A percentile compares a stretch with the other conserved stretches of the same genome.
phyloP scores from a whole-genome alignment of 2,888 invertebrate species.

The Celastrina argiolus region DNA sequence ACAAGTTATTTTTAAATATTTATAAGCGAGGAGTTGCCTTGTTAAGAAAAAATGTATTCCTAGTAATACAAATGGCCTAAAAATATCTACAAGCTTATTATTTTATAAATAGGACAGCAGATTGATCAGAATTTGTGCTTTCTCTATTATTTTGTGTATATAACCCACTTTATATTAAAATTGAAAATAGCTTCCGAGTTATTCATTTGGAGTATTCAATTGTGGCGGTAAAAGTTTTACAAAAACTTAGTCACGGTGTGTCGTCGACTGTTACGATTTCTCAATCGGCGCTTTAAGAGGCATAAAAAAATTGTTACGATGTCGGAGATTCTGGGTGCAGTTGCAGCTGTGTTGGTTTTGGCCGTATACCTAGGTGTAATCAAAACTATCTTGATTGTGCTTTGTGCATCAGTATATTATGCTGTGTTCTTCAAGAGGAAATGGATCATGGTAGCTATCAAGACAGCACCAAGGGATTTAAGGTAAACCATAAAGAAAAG shows the following conservation, averaged over 20 bases:
- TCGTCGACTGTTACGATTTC: conserved; percentile 31
- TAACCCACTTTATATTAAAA: not conserved
- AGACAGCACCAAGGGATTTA: conserved; percentile 85
- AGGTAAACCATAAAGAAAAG: conserved; percentile 68
- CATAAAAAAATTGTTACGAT: conserved; percentile 62
- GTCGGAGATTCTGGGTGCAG: conserved; percentile 57
- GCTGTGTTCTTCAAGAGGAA: conserved; percentile 82
- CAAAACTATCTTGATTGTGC: conserved; percentile 79
- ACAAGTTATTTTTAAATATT: not conserved
- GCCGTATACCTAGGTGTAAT: conserved; percentile 79
- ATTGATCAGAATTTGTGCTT: not conserved
- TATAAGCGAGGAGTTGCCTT: not conserved
- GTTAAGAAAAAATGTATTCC: not conserved
- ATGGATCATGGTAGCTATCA: conserved; percentile 87
- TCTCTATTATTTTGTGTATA: not conserved
- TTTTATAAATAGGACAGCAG: not conserved
- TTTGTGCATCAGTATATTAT: conserved; percentile 80
- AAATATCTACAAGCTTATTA: not conserved
- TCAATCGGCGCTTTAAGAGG: conserved; percentile 63
- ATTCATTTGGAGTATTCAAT: not conserved
- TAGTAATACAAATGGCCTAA: not conserved
- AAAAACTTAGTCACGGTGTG: not conserved
- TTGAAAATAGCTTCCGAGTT: not conserved
- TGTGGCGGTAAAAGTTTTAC: not conserved
- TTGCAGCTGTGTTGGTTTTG: conserved; percentile 61